These are phyloP conservation scores for Distichodus sexfasciatus DNA, from an alignment of 2,797 vertebrate species.

Conservation along the genomic window DNA sequence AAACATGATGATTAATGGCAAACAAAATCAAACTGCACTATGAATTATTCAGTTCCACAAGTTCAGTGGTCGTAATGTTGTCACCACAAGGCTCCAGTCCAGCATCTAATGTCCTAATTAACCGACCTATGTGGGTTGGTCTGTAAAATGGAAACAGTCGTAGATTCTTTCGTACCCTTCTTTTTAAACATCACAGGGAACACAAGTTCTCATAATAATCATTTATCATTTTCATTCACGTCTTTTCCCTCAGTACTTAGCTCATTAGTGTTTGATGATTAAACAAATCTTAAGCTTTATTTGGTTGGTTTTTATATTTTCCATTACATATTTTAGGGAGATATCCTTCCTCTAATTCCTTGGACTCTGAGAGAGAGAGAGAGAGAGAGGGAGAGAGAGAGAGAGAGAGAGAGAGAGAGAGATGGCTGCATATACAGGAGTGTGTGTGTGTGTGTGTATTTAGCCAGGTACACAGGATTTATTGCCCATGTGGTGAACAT, in stretches of 20 bases:
- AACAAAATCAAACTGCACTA: slow-evolving; percentile 11
- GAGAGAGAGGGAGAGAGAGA: background rate
- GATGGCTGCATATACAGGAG: too few relatives aligned
- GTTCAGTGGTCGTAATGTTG: slow-evolving; percentile 34
- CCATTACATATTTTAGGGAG: slow-evolving; percentile 1
- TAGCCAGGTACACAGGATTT: slow-evolving; percentile 60
- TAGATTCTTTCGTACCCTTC: slow-evolving; percentile 1
- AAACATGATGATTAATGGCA: slow-evolving; percentile 42
- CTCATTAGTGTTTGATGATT: background rate
- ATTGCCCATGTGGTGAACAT: slow-evolving; percentile 70
- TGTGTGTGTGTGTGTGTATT: background rate
- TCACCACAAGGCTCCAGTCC: slow-evolving; percentile 37
- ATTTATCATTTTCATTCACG: too few relatives aligned
- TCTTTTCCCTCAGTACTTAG: background rate
- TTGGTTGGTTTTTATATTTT: background rate
- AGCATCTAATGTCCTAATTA: slow-evolving; percentile 32
- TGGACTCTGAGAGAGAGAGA: slow-evolving; percentile 18
- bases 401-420: background rate
- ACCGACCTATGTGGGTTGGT: slow-evolving; percentile 1
- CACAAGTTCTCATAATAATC: too few relatives aligned
- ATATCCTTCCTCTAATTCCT: slow-evolving; percentile 22
- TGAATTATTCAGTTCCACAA: slow-evolving; percentile 37
- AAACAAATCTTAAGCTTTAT: background rate
- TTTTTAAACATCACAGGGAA: background rate
- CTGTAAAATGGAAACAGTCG: slow-evolving; percentile 18